Base-by-base conservation (phyloP, 2,888 invertebrate species). In the Ceriagrion tenellum region DNA sequence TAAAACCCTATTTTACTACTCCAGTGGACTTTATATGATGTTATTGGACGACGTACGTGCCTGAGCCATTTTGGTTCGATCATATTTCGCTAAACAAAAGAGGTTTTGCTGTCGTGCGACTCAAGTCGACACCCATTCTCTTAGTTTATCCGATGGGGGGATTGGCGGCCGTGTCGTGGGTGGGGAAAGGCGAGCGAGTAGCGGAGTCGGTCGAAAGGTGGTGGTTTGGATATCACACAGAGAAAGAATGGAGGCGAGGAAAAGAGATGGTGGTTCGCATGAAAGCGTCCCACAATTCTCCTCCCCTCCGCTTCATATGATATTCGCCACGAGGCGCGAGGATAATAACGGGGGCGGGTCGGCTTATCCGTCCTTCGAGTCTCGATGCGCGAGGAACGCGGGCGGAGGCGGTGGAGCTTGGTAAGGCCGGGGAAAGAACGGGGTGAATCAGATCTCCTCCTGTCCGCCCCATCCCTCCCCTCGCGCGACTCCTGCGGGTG, bases 271-370 rank as follows among this genome's bases (percentile, higher is more conserved):
- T 3, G 16, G 35, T 35, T 13, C 13, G 47, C 47, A 47, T 47
- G 47, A 47, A 47, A 47, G 47, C 47, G 47, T 47, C 47, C 47
- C 47, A 47, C 47, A 55, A 81, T 35, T 35, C 81, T 18, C 47
- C 0, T 93, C 93, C 26, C 56, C 13, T 13, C 8, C 63, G 55
- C n/a, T 26, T 18, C 81, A 8, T 47, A 26, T 93, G 69, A 93
- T 93, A 69, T 69, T 40, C 69, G 20, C 63, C 93, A 63, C 20
- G 63, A 74, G 69, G 69, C 59, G 93, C 47, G 63, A 74, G 69
- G 69, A 63, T 47, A 47, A 93, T 69, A 93, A 93, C 56, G 69
- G 93, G 89, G n/a, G 69, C 93, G 47, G 69, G 40, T 63, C 93
- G 93, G 2, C 47, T 74, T 74, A 26, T 69, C 93, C 63, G 40